phyloP scores from a whole-genome alignment of 1,140 invertebrate genomes.

The Epicauta chinensis region DNA sequence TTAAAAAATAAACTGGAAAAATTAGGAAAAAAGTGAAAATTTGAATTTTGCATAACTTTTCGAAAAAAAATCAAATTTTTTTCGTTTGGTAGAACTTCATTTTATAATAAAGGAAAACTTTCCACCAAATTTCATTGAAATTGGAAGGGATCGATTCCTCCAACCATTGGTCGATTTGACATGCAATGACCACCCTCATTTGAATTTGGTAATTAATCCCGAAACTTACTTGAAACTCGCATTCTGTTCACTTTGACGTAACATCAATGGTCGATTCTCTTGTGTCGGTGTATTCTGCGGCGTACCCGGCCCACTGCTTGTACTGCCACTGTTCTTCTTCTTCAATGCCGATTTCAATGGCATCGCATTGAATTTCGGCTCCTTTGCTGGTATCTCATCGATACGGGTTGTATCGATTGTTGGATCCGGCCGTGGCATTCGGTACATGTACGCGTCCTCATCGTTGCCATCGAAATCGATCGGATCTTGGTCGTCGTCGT shows the following conservation, averaged over 20 bases:
- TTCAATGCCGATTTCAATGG: constrained; percentile 88
- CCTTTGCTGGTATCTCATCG: constrained; percentile 85
- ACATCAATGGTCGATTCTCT: constrained; percentile 60
- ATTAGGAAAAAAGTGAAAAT: constrained; percentile 5
- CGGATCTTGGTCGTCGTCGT: constrained; percentile 49
- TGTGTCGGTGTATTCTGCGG: constrained; percentile 71
- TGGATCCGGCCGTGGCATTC: constrained; percentile 54
- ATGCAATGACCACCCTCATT: no score
- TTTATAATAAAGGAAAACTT: no score
- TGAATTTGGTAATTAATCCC: no score
- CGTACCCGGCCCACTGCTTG: constrained; percentile 53
- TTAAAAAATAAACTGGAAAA: no score
- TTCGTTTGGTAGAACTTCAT: no score
- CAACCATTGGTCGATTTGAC: no score
- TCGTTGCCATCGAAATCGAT: constrained; percentile 54
- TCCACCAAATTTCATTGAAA: no score
- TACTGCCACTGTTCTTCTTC: constrained; percentile 57
- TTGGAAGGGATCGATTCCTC: no score
- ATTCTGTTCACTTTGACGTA: constrained; percentile 60
- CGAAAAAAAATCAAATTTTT: no score
- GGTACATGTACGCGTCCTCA: constrained; percentile 45
- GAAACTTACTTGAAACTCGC: constrained; percentile 53
- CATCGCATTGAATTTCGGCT: constrained; percentile 80
- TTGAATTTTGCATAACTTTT: no score
- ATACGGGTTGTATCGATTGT: constrained; percentile 71